Evolutionary conservation across 2,888 invertebrate genomes (phyloP), one percentile per base, ranked within the genome.

Genomic region (Ryuthela nishihirai): DNA sequence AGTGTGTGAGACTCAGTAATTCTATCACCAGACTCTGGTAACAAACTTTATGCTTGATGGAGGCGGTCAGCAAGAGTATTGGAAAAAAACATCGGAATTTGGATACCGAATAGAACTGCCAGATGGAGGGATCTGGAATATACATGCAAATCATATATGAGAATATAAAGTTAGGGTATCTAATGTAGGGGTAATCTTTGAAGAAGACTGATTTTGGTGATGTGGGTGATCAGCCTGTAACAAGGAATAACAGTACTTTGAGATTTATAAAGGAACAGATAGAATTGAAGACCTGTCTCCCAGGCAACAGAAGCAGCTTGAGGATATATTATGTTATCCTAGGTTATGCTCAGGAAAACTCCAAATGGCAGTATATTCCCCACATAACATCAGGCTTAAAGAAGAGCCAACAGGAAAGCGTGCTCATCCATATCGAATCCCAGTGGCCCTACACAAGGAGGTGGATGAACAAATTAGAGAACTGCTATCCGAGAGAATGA

Each of bases 201-300:
- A 42, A 0, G 35, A 35, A 35, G 50, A 23, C 21, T 4, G 43
- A 52, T 4, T 52, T 52, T 29, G 52, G 52, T 10, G 52, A 38
- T 9, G 7, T 52, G 1, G 15, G 15, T 20, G 29, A 38, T 29
- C 36, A 26, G 10, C 38, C 29, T 12, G 18, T 17, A 3, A 17
- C 25, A 1, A 1, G 1, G 3, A 18, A 17, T 3, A 20, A 26
- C 6, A 47, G 20, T 18, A 17, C 24, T 12, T 1, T n/a, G 6
- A 18, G 20, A n/a, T 36, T 38, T 15, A 38, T 47, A 12, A n/a
- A 20, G 18, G 18, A 24, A 17, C 36, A 26, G 4, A 5, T 21
- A 15, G 12, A 7, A 20, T 12, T 23, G 9, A 20, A 18, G 45
- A 17, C n/a, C 3, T 45, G n/a, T 35, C 12, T 6, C 20, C 12